Base-by-base conservation (phyloP, 2,888 invertebrate species). In the Alentia gelatinosa region DNA sequence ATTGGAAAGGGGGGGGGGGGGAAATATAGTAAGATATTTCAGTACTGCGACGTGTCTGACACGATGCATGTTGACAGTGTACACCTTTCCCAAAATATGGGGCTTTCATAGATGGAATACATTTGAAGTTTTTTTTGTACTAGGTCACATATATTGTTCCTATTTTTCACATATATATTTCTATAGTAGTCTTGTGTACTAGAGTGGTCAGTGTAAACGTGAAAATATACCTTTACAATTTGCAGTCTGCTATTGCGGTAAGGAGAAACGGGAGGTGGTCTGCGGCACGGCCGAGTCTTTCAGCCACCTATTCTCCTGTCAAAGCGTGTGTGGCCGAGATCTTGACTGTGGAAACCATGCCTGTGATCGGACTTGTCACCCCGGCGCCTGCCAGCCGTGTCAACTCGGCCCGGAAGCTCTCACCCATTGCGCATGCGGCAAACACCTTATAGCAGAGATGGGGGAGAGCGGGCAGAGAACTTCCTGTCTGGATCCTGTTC, bases 381-480 rank as follows among this genome's bases (percentile, higher is more conserved):
- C 97, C 0, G 97, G 97, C 0, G 95, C 96, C 0, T 98, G 98
- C 95, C 96, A 96, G 5, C 96, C 97, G 0, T 98, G 98, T 95
- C 93, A 94, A 0, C 96, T 97, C 26, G 97, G 97, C 90, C 97
- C 98, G 0, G 96, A 97, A 23, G 95, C 96, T 47, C 97, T 98
- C 15, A 97, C 97, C 5, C 97, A 97, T 63, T 98, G 98, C 94
- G 98, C 97, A 0, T 98, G 98, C 95, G 98, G 98, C 0, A 97
- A 98, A 96, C 97, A 97, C 56, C 95, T 96, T 0, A 96, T 97
- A 33, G 79, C 92, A 3, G 94, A 94, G 23, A 91, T 95, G 30
- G 83, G 39, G 0, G 91, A 33, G 0, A 40, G n/a, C 15, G 89
- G 91, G 5, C 91, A 92, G 39, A 93, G 96, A 56, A 93, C 90